Evolutionary conservation across 1,140 invertebrate species (phyloP), one percentile per base, ranked within the genome.

Genomic region (Lysiphlebus fabarum): DNA sequence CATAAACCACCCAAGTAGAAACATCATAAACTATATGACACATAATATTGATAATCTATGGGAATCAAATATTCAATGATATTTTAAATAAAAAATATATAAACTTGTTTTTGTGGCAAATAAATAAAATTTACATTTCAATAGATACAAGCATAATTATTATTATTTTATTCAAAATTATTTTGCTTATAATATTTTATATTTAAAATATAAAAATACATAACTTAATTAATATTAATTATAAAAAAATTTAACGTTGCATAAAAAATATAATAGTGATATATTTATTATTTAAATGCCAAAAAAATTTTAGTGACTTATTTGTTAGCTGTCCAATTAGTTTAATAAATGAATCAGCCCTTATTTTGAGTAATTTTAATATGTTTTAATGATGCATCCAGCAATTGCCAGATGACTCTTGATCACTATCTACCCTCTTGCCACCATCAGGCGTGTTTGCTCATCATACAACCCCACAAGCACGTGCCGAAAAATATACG

Each of bases 341-440:
- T 75, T 71, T 69, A 70, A 67, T 68, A 68, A 75, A 63, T 73
- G 71, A 75, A 74, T 75, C 70, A 73, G 63, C 66, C 56, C 36
- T 26, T 42, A 33, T 12, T 44, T 11, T 33, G 4, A 50, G n/a
- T 37, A 41, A 43, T 59, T 17, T 17, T 6, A 9, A 33, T 5
- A 63, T 68, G 66, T 72, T 78, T 75, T 77, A 76, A 75, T 71
- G 75, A 42, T 43, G 17, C 63, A 62, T 60, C 68, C 66, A 66
- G 66, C 65, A 59, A 57, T 47, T 62, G 61, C 71, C 76, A 76
- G 75, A 78, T 77, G 75, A 78, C 76, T 78, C 70, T 65, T 61
- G 75, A 79, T 79, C 70, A 61, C 59, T 77, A 79, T 77, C 75
- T 79, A 74, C 68, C 74, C 76, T 72, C 65, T 69, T 64, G 65